Percentiles rank a stretch among this genome's conserved stretches.
Conservation (phyloP, 2,888 invertebrate species). For the Gerosis bhagava region DNA sequence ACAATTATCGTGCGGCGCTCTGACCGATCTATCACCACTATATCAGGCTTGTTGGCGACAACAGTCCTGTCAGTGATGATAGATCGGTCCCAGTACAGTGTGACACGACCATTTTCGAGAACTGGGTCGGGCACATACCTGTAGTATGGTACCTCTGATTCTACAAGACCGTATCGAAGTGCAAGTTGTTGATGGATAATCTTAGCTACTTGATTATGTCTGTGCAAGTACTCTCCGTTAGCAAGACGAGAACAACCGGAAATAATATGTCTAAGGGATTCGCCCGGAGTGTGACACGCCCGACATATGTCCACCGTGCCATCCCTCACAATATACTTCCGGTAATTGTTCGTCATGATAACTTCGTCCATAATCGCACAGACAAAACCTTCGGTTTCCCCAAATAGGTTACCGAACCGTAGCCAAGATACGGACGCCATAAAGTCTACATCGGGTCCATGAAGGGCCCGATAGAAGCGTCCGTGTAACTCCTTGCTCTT, state of each 20-base stretch:
- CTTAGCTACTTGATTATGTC: background rate
- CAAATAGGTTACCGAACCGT: background rate
- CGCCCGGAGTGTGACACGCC: background rate
- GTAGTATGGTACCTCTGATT: background rate
- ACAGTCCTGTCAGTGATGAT: no score
- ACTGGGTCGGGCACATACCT: background rate
- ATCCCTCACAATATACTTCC: background rate
- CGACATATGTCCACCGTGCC: background rate
- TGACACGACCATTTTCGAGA: no score
- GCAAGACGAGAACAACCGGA: no score
- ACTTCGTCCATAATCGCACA: background rate
- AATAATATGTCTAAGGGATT: background rate
- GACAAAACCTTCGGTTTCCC: background rate
- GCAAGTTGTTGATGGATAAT: conserved; percentile 1
- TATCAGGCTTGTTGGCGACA: no score
- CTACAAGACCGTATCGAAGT: background rate
- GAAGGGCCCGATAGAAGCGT: no score
- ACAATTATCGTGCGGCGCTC: no score
- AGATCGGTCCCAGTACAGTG: no score
- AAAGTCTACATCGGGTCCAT: background rate
- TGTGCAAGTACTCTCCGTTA: background rate
- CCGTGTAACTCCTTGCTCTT: no score
- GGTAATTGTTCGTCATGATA: background rate
- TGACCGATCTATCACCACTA: no score
- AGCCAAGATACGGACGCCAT: background rate